These are phyloP conservation scores for Otolemur garnettii DNA, from an alignment of 2,113 vertebrate genomes.

Conservation along the genomic window DNA sequence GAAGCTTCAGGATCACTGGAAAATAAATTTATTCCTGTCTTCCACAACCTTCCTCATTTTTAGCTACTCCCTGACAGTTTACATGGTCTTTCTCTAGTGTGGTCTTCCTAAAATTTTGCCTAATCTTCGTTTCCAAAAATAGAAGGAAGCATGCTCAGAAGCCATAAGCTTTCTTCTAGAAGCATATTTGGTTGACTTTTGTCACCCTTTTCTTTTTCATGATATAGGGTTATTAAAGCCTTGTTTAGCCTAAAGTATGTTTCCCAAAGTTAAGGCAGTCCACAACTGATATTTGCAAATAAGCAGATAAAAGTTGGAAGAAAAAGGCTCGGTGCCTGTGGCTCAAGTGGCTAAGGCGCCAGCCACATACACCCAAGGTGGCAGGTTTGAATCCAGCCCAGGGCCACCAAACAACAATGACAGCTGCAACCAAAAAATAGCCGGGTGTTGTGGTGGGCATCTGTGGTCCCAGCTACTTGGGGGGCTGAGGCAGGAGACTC, in stretches of 20 bases:
- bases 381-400: too few species aligned
- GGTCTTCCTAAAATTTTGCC: neutral
- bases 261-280: slow-evolving; percentile 2
- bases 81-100: neutral
- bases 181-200: neutral
- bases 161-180: neutral
- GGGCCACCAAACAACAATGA: too few species aligned
- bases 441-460: too few species aligned
- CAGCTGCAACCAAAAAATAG: too few species aligned
- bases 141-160: neutral
- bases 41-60: neutral
- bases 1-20: neutral
- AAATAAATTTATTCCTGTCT: neutral
- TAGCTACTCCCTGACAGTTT: neutral
- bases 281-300: slow-evolving; percentile 54
- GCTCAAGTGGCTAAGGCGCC: too few species aligned
- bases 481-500: too few species aligned
- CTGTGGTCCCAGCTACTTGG: too few species aligned
- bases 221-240: neutral
- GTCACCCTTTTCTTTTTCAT: neutral
- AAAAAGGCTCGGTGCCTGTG: neutral
- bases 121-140: neutral
- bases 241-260: slow-evolving; percentile 25
- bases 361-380: too few species aligned
- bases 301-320: neutral